Evolutionary conservation across 2,797 vertebrate genomes (phyloP).

Genomic region (Anableps anableps): DNA sequence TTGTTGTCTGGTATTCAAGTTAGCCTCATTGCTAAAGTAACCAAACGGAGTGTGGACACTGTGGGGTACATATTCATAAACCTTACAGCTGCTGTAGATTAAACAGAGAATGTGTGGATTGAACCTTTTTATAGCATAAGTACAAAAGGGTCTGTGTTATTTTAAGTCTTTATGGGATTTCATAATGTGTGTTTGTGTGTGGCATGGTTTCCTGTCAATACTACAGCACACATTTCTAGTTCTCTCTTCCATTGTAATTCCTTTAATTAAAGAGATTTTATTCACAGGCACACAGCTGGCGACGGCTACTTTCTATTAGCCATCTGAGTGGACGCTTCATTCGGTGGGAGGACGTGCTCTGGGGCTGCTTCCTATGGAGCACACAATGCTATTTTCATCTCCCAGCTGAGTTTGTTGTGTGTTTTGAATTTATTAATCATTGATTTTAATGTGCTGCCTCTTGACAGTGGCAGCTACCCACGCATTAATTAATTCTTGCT

Average conservation of each 20-base stretch:
- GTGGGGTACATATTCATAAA: slow-evolving; percentile 64
- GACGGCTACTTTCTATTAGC: slow-evolving; percentile 87
- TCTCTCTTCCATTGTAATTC: slow-evolving; percentile 86
- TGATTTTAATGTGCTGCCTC: slow-evolving; percentile 87
- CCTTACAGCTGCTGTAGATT: slow-evolving; percentile 53
- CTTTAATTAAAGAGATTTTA: slow-evolving; percentile 90
- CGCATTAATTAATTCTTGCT: slow-evolving; percentile 86
- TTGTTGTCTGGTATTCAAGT: background rate
- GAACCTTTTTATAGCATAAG: slow-evolving; percentile 73
- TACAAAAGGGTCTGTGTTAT: slow-evolving; percentile 73
- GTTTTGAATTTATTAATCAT: slow-evolving; percentile 91
- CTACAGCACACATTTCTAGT: slow-evolving; percentile 75
- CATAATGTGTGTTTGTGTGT: slow-evolving; percentile 52
- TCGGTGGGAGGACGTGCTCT: slow-evolving; percentile 83
- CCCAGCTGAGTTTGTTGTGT: slow-evolving; percentile 89
- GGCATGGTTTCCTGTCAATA: slow-evolving; percentile 81
- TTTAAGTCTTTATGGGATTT: slow-evolving; percentile 78
- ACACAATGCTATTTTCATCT: slow-evolving; percentile 86
- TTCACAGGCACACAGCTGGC: slow-evolving; percentile 89
- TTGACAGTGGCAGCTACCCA: slow-evolving; percentile 86
- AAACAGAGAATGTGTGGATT: slow-evolving; percentile 75
- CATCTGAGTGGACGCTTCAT: slow-evolving; percentile 84
- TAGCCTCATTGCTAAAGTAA: background rate
- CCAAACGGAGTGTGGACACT: slow-evolving; percentile 8
- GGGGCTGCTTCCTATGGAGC: slow-evolving; percentile 84